Evolutionary conservation across 1,140 invertebrate genomes (phyloP).

Genomic region (Teleopsis dalmanni): DNA sequence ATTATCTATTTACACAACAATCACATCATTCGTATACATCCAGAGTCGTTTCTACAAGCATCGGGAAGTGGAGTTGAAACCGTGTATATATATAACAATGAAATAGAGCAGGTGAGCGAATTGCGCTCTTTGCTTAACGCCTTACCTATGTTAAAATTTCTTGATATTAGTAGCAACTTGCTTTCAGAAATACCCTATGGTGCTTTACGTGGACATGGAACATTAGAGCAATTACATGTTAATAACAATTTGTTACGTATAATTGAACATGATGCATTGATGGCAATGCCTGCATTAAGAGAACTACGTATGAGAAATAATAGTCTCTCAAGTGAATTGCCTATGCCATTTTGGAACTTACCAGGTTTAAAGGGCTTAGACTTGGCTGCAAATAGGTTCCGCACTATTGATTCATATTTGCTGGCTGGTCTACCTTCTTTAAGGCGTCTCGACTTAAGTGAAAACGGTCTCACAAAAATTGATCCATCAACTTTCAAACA

Average conservation of each 20-base stretch:
- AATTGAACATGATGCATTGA: slow-evolving; percentile 67
- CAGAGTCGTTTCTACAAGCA: slow-evolving; percentile 68
- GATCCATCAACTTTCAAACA: slow-evolving; percentile 65
- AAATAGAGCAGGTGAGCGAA: slow-evolving; percentile 64
- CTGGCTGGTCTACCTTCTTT: slow-evolving; percentile 68
- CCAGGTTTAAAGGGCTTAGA: slow-evolving; percentile 75
- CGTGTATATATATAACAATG: slow-evolving; percentile 65
- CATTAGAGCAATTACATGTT: slow-evolving; percentile 69
- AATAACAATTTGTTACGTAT: slow-evolving; percentile 68
- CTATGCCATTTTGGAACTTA: slow-evolving; percentile 70
- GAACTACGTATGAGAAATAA: slow-evolving; percentile 74
- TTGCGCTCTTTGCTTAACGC: slow-evolving; percentile 64
- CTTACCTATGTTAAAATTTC: slow-evolving; percentile 63
- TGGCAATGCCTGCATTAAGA: slow-evolving; percentile 70
- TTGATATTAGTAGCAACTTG: slow-evolving; percentile 69
- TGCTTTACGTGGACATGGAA: slow-evolving; percentile 65
- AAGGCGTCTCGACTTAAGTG: slow-evolving; percentile 67
- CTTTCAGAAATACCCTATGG: slow-evolving; percentile 68
- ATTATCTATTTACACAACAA: slow-evolving; percentile 72
- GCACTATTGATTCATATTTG: slow-evolving; percentile 59
- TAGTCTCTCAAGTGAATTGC: slow-evolving; percentile 57
- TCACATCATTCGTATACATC: slow-evolving; percentile 65
- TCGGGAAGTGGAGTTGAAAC: slow-evolving; percentile 66
- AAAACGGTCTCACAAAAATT: slow-evolving; percentile 63
- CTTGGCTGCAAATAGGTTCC: slow-evolving; percentile 68